These are phyloP conservation scores for Phorcus lineatus DNA, from an alignment of 2,888 invertebrate species.

Conservation along the genomic window DNA sequence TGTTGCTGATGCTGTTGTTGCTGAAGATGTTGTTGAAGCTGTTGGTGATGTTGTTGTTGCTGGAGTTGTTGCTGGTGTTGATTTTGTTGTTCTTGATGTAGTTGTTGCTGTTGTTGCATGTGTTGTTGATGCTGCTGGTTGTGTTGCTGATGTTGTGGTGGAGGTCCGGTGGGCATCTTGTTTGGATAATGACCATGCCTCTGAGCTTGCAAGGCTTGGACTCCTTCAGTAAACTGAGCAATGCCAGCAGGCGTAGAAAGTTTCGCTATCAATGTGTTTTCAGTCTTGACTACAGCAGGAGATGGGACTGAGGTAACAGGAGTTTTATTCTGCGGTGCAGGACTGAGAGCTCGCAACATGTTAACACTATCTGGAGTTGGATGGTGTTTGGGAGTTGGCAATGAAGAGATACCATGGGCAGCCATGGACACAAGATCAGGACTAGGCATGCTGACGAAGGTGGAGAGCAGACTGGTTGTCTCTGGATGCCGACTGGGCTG, in stretches of 20 bases:
- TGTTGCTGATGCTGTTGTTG: slow-evolving; percentile 32
- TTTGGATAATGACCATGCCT: slow-evolving; percentile 5
- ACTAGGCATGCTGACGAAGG: slow-evolving; percentile 18
- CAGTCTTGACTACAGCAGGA: not conserved
- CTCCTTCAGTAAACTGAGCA: slow-evolving; percentile 15
- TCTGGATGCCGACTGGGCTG: not conserved
- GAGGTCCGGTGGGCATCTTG: not conserved
- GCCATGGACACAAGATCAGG: slow-evolving; percentile 5
- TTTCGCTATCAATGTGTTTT: not conserved
- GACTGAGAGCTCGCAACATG: not conserved
- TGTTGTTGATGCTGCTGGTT: slow-evolving; percentile 33
- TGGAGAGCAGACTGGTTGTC: not conserved
- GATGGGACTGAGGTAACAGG: not conserved
- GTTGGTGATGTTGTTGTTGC: slow-evolving; percentile 21
- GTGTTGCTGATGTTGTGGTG: slow-evolving; percentile 15
- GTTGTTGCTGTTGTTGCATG: slow-evolving; percentile 29
- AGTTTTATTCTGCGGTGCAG: not conserved
- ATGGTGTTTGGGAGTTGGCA: not conserved
- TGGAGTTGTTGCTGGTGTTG: slow-evolving; percentile 13
- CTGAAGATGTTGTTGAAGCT: not conserved
- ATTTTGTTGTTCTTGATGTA: slow-evolving; percentile 37
- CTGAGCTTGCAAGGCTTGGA: not conserved
- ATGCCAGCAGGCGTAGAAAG: not conserved
- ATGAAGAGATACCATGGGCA: not conserved
- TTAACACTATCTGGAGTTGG: slow-evolving; percentile 4